Percentiles rank a stretch among this genome's conserved stretches.
Conservation (phyloP, 2,113 vertebrate genomes). For the Nesoenas mayeri region DNA sequence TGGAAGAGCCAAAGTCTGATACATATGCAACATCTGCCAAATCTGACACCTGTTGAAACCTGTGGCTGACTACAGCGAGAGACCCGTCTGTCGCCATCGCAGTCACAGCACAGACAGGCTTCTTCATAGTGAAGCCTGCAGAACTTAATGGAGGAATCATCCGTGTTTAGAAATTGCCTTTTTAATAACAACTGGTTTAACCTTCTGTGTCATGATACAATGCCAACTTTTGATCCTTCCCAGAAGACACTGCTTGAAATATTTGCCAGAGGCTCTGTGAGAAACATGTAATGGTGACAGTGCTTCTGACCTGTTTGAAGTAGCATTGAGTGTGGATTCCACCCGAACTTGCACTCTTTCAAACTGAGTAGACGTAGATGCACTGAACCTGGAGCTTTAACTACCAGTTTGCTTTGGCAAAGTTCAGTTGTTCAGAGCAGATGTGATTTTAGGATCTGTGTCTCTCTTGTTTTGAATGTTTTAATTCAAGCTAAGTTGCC, state of each 20-base stretch:
- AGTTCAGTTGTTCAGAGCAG: neutral
- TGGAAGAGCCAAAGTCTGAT: neutral
- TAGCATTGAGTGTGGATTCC: neutral
- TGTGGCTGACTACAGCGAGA: neutral
- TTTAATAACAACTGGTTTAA: neutral
- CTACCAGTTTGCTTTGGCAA: neutral
- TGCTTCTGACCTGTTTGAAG: neutral
- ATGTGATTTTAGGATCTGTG: neutral
- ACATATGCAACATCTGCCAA: neutral
- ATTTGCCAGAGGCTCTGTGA: neutral
- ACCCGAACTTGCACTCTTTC: neutral
- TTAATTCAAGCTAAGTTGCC: neutral
- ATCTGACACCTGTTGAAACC: neutral
- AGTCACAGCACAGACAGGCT: neutral
- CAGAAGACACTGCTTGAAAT: neutral
- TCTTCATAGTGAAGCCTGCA: neutral
- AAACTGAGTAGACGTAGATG: neutral
- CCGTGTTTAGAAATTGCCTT: neutral
- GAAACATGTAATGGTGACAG: neutral
- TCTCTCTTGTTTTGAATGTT: neutral
- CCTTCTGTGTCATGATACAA: neutral
- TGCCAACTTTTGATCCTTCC: neutral
- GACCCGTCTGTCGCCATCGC: neutral
- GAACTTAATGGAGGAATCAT: neutral
- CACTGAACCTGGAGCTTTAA: neutral